Base-by-base conservation (phyloP, 2,888 invertebrate genomes). In the Drosophila histrio region DNA sequence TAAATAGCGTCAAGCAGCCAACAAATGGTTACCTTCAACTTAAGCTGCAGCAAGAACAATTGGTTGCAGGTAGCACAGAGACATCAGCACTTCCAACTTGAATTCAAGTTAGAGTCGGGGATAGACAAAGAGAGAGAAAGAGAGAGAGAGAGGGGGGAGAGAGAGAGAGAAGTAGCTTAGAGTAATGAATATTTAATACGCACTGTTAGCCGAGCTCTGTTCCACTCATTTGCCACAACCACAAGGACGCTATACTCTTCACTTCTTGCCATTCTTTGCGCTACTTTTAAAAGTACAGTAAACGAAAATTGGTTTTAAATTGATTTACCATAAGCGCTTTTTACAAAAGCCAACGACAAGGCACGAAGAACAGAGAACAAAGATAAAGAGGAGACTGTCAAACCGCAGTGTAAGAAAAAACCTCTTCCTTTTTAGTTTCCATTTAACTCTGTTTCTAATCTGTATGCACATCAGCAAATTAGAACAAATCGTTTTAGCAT, bases 181-280 rank as follows among this genome's bases (percentile, higher is more conserved):
- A 76, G 85, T 84, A 84, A 84, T 84, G 84, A 84, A 84, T 84
- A 87, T 84, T 87, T 84, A 84, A 84, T 84, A 82, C 69, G 77
- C 63, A 67, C 39, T 60, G 63, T 68, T 64, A 63, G 56, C 61
- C 64, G 60, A 81, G 76, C 61, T 52, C 70, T 63, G 46, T 43
- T 44, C 49, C 64, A 71, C 76, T 84, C 73, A 77, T 84, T 83
- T 84, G 71, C 71, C 58, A 66, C 53, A 69, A 60, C 86, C 77
- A 43, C 78, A 80, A 74, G 68, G 63, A 67, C 59, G 63, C 49
- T 28, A 19, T 65, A 71, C 54, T 17, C 22, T 43, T 11, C 22
- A 5, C 50, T 59, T 41, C 52, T 32, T 26, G 41, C 50, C 39
- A 17, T 26, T 13, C 24, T 26, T 43, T 43, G 43, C 28, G 36